These are phyloP conservation scores for Tichodroma muraria DNA, from an alignment of 2,113 vertebrate species.

Conservation along the genomic window DNA sequence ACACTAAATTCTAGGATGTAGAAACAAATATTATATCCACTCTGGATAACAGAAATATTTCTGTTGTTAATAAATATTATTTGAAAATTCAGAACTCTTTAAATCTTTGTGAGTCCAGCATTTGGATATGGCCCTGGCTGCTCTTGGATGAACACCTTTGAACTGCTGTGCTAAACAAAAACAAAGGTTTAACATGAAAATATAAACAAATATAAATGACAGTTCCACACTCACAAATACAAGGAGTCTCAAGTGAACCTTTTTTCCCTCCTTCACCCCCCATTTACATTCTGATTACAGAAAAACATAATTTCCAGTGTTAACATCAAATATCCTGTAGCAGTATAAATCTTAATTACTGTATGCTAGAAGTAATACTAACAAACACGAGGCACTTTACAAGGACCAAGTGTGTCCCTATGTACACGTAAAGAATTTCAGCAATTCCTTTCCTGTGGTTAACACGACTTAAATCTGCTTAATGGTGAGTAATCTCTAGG, in stretches of 20 bases:
- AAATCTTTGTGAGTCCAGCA: neutral
- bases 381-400: conserved; percentile 1
- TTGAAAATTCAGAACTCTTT: neutral
- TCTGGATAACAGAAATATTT: neutral
- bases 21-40: neutral
- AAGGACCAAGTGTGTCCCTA: conserved; percentile 15
- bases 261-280: fast-evolving
- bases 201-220: neutral
- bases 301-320: neutral
- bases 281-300: neutral
- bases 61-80: neutral
- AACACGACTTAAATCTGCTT: conserved; percentile 29
- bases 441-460: neutral
- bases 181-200: no score
- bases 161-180: neutral
- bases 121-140: neutral
- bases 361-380: neutral
- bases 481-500: conserved; percentile 4
- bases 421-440: conserved; percentile 12
- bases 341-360: conserved; percentile 58
- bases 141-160: neutral
- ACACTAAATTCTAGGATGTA: neutral
- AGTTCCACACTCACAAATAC: neutral
- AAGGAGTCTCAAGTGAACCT: neutral
- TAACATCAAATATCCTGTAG: conserved; percentile 34